phyloP scores from a whole-genome alignment of 1,140 invertebrate species.

The Neotoxoptera formosana region DNA sequence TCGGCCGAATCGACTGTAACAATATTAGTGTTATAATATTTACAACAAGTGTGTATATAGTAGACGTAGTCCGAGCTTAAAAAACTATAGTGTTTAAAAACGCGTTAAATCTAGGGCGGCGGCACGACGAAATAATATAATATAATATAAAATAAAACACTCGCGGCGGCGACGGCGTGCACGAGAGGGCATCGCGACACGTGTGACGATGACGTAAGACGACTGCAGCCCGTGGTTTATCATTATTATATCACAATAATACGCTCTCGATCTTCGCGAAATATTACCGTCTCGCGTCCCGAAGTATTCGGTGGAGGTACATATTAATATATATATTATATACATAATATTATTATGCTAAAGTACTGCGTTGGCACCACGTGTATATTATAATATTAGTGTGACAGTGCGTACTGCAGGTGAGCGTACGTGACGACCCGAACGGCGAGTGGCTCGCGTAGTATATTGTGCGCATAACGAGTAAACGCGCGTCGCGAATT shows the following conservation, averaged over 20 bases:
- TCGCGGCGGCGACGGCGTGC: too few species aligned
- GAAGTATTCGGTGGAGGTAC: background rate
- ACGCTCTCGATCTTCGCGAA: background rate
- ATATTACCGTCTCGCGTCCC: background rate
- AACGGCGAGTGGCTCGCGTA: background rate
- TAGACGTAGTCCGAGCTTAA: too few species aligned
- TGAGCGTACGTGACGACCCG: background rate
- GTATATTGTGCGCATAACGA: background rate
- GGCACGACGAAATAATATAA: background rate
- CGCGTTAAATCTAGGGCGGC: background rate
- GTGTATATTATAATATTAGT: too few species aligned
- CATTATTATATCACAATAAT: background rate
- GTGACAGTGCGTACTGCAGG: too few species aligned
- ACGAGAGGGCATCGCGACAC: background rate
- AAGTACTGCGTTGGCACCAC: too few species aligned
- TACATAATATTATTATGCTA: background rate
- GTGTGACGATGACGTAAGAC: background rate
- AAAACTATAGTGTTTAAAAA: background rate
- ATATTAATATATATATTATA: too few species aligned
- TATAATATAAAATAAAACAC: too few species aligned
- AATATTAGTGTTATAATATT: background rate
- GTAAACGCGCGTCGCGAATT: background rate
- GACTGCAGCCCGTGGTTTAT: background rate
- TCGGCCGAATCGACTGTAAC: background rate
- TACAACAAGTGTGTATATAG: background rate